A percentile compares a stretch with the other conserved stretches of the same genome.
phyloP scores from a whole-genome alignment of 92 coral and sea anemone species.

The Isaurus tuberculatus region DNA sequence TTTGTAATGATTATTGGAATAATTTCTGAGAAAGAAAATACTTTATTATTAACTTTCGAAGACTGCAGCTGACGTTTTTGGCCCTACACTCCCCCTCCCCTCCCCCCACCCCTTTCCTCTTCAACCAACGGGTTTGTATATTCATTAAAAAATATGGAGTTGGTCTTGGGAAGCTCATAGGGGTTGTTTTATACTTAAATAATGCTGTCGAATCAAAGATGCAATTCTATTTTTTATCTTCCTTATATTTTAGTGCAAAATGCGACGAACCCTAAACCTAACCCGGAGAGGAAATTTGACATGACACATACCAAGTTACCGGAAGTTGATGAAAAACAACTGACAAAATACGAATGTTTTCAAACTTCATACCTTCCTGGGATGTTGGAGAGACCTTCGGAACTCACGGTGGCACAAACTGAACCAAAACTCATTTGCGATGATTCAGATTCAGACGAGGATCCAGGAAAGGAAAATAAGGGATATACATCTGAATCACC shows the following conservation, averaged over 20 bases:
- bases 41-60: too few relatives aligned
- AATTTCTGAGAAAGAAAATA: too few relatives aligned
- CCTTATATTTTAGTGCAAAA: slow-evolving; percentile 6
- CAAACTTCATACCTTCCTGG: slow-evolving; percentile 53
- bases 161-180: too few relatives aligned
- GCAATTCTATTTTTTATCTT: not conserved
- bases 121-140: too few relatives aligned
- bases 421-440: slow-evolving; percentile 54
- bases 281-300: slow-evolving; percentile 29
- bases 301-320: slow-evolving; percentile 59
- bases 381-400: slow-evolving; percentile 18
- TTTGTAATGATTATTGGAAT: too few relatives aligned
- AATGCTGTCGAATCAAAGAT: not conserved
- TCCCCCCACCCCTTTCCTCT: too few relatives aligned
- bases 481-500: slow-evolving; percentile 21
- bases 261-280: not conserved
- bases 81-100: too few relatives aligned
- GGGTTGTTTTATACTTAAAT: too few relatives aligned
- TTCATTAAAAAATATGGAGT: too few relatives aligned
- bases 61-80: too few relatives aligned
- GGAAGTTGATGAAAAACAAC: slow-evolving; percentile 46
- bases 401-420: not conserved
- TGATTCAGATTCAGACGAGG: slow-evolving; percentile 56
- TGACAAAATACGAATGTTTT: slow-evolving; percentile 55
- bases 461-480: slow-evolving; percentile 25